Percentiles rank a stretch among this genome's conserved stretches.
These are phyloP conservation scores for Thecocarcelia acutangulata DNA, from an alignment of 2,888 invertebrate genomes.

Conservation along the genomic window DNA sequence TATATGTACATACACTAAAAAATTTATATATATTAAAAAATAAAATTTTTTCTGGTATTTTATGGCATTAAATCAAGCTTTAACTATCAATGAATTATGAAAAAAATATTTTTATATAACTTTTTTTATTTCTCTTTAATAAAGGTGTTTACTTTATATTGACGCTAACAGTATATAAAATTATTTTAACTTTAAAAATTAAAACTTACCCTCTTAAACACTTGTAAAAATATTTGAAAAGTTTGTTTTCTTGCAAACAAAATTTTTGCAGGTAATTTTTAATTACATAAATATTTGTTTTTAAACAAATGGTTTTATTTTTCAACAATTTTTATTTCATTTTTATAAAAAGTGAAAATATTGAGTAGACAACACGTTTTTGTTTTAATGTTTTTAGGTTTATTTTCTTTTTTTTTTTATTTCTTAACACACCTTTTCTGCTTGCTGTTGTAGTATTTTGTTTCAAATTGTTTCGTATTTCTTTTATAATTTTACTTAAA, in stretches of 20 bases:
- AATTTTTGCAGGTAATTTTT: too few species aligned
- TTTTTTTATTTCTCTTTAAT: too few species aligned
- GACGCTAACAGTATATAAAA: too few species aligned
- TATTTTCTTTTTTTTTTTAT: slow-evolving; percentile 13
- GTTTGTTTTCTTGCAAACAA: too few species aligned
- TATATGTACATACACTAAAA: too few species aligned
- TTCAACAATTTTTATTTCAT: slow-evolving; percentile 18
- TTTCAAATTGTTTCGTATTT: slow-evolving; percentile 58
- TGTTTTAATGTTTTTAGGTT: neutral
- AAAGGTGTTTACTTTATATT: too few species aligned
- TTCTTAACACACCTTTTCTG: slow-evolving; percentile 32
- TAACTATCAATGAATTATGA: too few species aligned
- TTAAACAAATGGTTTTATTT: neutral
- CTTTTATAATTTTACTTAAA: slow-evolving; percentile 29
- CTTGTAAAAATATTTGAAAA: neutral
- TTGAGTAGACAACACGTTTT: slow-evolving; percentile 58
- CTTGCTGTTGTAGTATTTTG: slow-evolving; percentile 33
- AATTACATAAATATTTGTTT: slow-evolving; percentile 1
- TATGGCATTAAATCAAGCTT: too few species aligned
- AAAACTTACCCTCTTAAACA: neutral
- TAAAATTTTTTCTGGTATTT: too few species aligned
- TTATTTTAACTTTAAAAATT: too few species aligned
- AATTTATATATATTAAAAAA: too few species aligned
- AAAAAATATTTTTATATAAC: too few species aligned
- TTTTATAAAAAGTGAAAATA: slow-evolving; percentile 58